phyloP scores from a whole-genome alignment of 2,888 invertebrate species.

The Strigamia maritima region DNA sequence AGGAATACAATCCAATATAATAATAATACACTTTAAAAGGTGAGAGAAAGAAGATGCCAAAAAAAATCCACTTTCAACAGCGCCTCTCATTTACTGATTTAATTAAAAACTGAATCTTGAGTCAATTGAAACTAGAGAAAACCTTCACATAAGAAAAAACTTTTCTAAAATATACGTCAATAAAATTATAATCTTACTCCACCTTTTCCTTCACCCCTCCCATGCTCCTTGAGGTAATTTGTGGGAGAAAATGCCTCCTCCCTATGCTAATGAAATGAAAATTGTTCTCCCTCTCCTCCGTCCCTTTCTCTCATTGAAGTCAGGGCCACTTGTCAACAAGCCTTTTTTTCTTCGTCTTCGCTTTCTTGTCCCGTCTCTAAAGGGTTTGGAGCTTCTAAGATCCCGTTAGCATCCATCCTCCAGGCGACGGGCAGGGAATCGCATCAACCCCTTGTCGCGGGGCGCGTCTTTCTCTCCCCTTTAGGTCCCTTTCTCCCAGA shows the following conservation, averaged over 20 bases:
- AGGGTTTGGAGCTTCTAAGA: conserved; percentile 5
- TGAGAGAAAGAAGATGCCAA: not conserved
- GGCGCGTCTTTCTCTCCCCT: conserved; percentile 26
- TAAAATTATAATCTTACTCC: conserved; percentile 28
- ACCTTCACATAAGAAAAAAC: not conserved
- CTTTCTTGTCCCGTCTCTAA: conserved; percentile 5
- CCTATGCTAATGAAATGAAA: conserved; percentile 28
- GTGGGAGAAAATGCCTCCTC: conserved; percentile 21
- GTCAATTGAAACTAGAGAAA: conserved; percentile 8
- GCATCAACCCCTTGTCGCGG: not conserved
- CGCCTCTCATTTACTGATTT: conserved; percentile 11
- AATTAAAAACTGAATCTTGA: conserved; percentile 2
- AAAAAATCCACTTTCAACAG: conserved; percentile 17
- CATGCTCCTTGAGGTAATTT: conserved; percentile 24
- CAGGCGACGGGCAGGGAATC: not conserved
- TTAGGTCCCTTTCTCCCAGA: conserved; percentile 11
- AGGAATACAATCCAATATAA: conserved; percentile 14
- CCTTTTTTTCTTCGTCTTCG: conserved; percentile 16
- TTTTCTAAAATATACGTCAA: conserved; percentile 28
- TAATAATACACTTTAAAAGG: conserved; percentile 2
- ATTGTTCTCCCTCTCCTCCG: conserved; percentile 17
- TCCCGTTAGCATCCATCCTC: conserved; percentile 14
- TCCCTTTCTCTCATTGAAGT: conserved; percentile 27
- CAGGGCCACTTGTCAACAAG: conserved; percentile 26
- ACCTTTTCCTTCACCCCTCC: conserved; percentile 9